Evolutionary conservation across 1,140 invertebrate species (phyloP).

Genomic region (Zaprionus nigranus): DNA sequence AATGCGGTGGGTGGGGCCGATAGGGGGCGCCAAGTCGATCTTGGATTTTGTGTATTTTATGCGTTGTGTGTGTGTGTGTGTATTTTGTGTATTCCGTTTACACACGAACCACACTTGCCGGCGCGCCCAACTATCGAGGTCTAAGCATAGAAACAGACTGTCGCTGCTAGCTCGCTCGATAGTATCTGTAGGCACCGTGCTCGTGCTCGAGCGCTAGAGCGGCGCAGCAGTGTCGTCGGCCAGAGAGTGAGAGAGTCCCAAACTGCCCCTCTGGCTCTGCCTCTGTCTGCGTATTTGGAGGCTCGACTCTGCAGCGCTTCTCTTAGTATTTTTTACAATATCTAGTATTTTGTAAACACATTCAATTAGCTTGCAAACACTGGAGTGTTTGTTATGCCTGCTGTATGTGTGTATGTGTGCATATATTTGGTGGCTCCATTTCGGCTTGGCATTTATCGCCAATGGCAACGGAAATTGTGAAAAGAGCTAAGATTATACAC

Average conservation of each 20-base stretch:
- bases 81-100: constrained; percentile 14
- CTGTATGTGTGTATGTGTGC: not conserved
- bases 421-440: not conserved
- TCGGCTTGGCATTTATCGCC: not conserved
- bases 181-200: constrained; percentile 45
- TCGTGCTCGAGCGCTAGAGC: constrained; percentile 29
- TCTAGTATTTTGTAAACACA: constrained; percentile 10
- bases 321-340: constrained; percentile 16
- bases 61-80: not conserved
- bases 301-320: constrained; percentile 26
- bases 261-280: constrained; percentile 12
- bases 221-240: constrained; percentile 8
- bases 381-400: not conserved
- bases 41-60: constrained; percentile 17
- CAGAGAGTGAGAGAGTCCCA: constrained; percentile 23
- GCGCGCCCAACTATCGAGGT: constrained; percentile 63
- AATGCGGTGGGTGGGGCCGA: not conserved
- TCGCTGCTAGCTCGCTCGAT: constrained; percentile 39
- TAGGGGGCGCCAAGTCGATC: constrained; percentile 43
- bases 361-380: constrained; percentile 19
- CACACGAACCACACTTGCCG: constrained; percentile 23
- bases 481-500: not conserved
- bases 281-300: constrained; percentile 24
- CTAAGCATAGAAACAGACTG: constrained; percentile 63
- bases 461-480: constrained; percentile 22